Conservation (phyloP, 92 coral and sea anemone species). For the Phenganax marumi region DNA sequence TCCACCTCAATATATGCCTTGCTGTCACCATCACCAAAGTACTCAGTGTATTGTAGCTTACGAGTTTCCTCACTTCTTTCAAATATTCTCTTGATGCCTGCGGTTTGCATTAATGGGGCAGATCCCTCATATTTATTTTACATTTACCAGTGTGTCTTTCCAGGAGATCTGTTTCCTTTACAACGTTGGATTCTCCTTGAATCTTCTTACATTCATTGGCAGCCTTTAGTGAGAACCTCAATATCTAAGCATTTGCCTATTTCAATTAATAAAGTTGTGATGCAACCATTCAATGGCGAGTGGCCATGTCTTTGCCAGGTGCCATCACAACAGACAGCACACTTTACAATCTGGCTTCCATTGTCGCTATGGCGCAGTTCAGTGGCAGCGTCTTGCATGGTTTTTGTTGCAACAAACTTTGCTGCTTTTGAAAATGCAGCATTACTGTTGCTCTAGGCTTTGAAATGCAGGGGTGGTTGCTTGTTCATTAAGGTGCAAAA, state of each 20-base stretch:
- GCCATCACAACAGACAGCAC: conserved; percentile 5
- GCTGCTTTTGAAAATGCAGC: neutral
- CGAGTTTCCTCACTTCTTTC: conserved; percentile 8
- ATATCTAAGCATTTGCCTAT: neutral
- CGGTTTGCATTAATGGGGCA: no score
- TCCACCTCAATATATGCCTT: no score
- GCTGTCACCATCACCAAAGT: no score
- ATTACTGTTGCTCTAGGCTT: neutral
- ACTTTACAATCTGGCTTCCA: neutral
- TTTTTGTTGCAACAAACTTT: neutral
- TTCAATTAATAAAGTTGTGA: neutral
- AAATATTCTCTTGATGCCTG: neutral
- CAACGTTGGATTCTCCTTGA: no score
- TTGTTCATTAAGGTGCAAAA: neutral
- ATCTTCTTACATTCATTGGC: neutral
- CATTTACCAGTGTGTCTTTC: neutral
- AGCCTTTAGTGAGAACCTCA: neutral
- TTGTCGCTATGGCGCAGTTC: neutral
- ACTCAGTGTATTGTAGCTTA: no score
- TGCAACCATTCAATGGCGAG: conserved; percentile 3
- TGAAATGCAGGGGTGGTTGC: neutral
- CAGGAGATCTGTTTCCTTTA: no score
- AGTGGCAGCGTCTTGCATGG: neutral
- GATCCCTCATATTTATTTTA: no score
- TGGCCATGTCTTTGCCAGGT: conserved; percentile 9